Conservation (phyloP, 2,113 vertebrate genomes). For the Notothenia coriiceps region DNA sequence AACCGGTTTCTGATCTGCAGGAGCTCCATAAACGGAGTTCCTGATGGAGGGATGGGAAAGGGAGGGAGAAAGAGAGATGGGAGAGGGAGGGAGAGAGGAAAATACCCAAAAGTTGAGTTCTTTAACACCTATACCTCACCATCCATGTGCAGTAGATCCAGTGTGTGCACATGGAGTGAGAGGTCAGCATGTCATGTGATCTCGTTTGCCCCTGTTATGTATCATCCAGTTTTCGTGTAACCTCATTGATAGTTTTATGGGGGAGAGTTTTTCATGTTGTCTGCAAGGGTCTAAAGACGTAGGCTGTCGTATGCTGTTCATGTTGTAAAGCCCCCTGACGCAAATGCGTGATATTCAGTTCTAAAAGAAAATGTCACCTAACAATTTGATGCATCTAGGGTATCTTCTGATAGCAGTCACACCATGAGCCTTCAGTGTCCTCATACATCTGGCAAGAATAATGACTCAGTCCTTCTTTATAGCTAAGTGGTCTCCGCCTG, state of each 20-base stretch:
- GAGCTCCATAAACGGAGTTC: constrained; percentile 71
- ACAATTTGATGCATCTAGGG: constrained; percentile 1
- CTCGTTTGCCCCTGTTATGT: background rate
- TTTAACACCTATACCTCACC: background rate
- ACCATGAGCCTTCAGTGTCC: constrained; percentile 9
- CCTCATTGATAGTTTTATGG: too few species aligned
- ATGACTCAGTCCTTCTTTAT: constrained; percentile 46
- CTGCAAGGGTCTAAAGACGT: too few species aligned
- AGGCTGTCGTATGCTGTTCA: too few species aligned
- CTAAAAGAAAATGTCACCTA: background rate
- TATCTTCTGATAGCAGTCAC: constrained; percentile 16
- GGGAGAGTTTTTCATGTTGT: too few species aligned
- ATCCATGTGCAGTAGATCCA: background rate
- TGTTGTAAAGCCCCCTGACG: too few species aligned
- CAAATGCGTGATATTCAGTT: too few species aligned
- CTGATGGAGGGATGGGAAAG: constrained; percentile 27
- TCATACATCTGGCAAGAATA: background rate
- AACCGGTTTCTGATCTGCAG: constrained; percentile 67
- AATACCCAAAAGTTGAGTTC: background rate
- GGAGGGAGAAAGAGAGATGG: background rate
- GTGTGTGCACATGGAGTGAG: background rate
- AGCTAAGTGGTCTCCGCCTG: background rate
- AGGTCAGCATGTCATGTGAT: constrained; percentile 5
- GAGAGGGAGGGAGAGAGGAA: background rate
- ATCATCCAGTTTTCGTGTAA: background rate